phyloP scores from a whole-genome alignment of 1,140 invertebrate species.

The Plectrocnemia conspersa region DNA sequence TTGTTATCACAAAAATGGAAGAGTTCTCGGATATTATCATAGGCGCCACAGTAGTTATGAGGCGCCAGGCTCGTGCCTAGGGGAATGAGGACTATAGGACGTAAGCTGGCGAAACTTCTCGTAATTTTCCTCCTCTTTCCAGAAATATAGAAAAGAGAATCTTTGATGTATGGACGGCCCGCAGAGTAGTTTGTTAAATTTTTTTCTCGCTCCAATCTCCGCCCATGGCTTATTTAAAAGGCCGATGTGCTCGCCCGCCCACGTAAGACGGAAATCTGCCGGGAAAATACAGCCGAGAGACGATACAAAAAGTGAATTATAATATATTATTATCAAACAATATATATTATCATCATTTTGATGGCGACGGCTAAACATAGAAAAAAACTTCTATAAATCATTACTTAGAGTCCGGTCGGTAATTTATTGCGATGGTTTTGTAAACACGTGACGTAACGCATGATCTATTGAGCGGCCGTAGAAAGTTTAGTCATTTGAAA shows the following conservation, averaged over 20 bases:
- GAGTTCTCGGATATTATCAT: constrained; percentile 21
- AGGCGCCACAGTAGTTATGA: constrained; percentile 24
- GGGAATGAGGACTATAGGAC: background rate
- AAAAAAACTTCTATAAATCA: too few relatives aligned
- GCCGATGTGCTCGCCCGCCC: background rate
- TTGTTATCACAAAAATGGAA: constrained; percentile 23
- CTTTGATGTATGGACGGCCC: constrained; percentile 25
- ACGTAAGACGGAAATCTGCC: background rate
- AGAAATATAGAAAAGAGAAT: constrained; percentile 21
- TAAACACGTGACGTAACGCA: too few relatives aligned
- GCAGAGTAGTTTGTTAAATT: constrained; percentile 22
- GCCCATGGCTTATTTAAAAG: constrained; percentile 15
- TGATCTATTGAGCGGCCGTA: too few relatives aligned
- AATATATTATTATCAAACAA: too few relatives aligned
- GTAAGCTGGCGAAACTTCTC: constrained; percentile 20
- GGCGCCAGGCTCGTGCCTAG: constrained; percentile 13
- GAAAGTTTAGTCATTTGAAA: too few relatives aligned
- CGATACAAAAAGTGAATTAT: too few relatives aligned
- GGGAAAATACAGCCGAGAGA: background rate
- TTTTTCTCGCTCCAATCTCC: constrained; percentile 17
- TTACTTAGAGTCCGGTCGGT: too few relatives aligned
- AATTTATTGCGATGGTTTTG: too few relatives aligned
- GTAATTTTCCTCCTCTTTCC: constrained; percentile 20
- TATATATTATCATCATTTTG: too few relatives aligned
- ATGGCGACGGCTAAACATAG: too few relatives aligned